phyloP scores from a whole-genome alignment of 2,888 invertebrate species.

The Thalpophila matura region DNA sequence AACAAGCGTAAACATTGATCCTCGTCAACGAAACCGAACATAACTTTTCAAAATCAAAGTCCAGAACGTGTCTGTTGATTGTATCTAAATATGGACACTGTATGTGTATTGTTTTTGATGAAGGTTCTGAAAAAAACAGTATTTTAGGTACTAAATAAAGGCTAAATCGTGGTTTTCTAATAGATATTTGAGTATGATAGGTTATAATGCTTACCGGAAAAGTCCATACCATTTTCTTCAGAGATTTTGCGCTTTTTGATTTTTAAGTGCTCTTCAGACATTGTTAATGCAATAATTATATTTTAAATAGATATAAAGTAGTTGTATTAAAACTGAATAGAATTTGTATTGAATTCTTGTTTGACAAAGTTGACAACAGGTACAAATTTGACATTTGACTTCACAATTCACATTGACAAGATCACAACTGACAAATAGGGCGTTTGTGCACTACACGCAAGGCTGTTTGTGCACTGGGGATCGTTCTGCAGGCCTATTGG shows the following conservation, averaged over 20 bases:
- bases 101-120: conserved; percentile 81
- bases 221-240: conserved; percentile 73
- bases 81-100: conserved; percentile 99
- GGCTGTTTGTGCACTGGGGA: too few species aligned
- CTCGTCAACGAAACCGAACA: conserved; percentile 99
- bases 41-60: conserved; percentile 99
- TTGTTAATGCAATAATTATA: conserved; percentile 36
- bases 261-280: conserved; percentile 68
- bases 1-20: conserved; percentile 99
- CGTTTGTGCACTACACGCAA: too few species aligned
- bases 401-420: too few species aligned
- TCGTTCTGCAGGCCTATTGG: too few species aligned
- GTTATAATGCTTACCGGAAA: conserved; percentile 71
- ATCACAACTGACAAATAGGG: too few species aligned
- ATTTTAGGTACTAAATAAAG: neutral
- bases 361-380: conserved; percentile 33
- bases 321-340: too few species aligned
- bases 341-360: conserved; percentile 12
- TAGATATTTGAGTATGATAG: conserved; percentile 34
- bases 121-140: conserved; percentile 72
- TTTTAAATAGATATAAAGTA: neutral
- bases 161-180: neutral
- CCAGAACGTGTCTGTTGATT: conserved; percentile 98
- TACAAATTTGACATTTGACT: conserved; percentile 4
- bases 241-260: conserved; percentile 77